Evolutionary conservation across 2,888 invertebrate genomes (phyloP), one percentile per base, ranked within the genome.

Genomic region (Lasioglossum figueresi): DNA sequence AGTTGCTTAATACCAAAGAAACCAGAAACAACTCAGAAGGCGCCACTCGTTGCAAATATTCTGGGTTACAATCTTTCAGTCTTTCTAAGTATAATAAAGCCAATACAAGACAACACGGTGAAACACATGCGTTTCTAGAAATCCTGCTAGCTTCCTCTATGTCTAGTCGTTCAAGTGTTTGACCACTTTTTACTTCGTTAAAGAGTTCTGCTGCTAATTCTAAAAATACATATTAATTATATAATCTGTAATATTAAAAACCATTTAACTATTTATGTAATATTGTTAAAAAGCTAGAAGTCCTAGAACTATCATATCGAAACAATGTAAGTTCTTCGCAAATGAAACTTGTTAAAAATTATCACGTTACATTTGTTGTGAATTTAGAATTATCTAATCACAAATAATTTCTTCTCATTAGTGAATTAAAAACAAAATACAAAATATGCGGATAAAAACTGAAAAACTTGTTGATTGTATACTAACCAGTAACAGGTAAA

Each of bases 11-110:
- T 92, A 95, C 99, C 97, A 99, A 96, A 83, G 99, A 98, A 87
- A 99, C 98, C 82, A 99, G 96, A 95, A 99, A 99, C 83, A 99
- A 96, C 94, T 99, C 99, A 48, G 98, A 97, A 45, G 99, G 99
- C 48, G 98, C 97, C 76, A 98, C 97, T 92, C 96, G 96, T 91
- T 97, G 96, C 86, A 99, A 96, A 95, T 99, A 99, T 90, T 97
- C 97, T 0, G 98, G 97, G 95, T 98, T 98, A 91, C 96, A 96
- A 85, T 96, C 96, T 94, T 98, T 97, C 79, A 99, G 96, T 88
- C 99, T 96, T 95, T 99, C 99, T 91, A 99, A 96, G 95, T 99
- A 99, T 71, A 99, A 96, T 93, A 99, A 96, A 45, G 99, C 99
- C 92, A 99, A 96, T 91, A 99, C 98, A 79, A 99, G 96, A 23